These are phyloP conservation scores for Keiferia lycopersicella DNA, from an alignment of 2,888 invertebrate genomes.

Conservation along the genomic window DNA sequence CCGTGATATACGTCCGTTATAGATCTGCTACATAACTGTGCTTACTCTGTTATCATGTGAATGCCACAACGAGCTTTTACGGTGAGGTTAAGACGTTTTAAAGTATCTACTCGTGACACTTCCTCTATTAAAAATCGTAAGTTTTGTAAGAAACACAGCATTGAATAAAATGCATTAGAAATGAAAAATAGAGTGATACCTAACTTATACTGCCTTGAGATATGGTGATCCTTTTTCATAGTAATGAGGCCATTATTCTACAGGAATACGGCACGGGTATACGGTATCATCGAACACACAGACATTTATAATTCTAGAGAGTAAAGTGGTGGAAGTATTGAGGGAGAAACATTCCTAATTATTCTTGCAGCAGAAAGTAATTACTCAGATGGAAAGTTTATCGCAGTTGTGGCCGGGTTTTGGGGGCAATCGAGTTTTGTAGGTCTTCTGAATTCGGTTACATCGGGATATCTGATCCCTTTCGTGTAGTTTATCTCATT, in stretches of 20 bases:
- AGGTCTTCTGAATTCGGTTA: not conserved
- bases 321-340: no score
- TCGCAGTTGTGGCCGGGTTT: not conserved
- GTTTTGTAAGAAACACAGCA: no score
- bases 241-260: no score
- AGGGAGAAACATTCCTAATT: no score
- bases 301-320: no score
- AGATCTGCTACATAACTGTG: constrained; percentile 19
- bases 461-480: not conserved
- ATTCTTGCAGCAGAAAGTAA: not conserved
- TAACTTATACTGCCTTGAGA: no score
- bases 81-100: not conserved
- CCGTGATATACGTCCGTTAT: constrained; percentile 8
- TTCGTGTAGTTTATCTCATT: not conserved
- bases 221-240: no score
- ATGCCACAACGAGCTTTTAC: constrained; percentile 6
- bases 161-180: no score
- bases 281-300: no score
- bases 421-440: not conserved
- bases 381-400: not conserved
- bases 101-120: not conserved
- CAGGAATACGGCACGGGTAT: no score
- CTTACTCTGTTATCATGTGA: constrained; percentile 6
- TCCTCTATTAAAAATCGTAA: no score
- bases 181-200: no score